A percentile compares a stretch with the other conserved stretches of the same genome.
Conservation (phyloP, 2,113 vertebrate genomes). For the Malurus cyaneus region DNA sequence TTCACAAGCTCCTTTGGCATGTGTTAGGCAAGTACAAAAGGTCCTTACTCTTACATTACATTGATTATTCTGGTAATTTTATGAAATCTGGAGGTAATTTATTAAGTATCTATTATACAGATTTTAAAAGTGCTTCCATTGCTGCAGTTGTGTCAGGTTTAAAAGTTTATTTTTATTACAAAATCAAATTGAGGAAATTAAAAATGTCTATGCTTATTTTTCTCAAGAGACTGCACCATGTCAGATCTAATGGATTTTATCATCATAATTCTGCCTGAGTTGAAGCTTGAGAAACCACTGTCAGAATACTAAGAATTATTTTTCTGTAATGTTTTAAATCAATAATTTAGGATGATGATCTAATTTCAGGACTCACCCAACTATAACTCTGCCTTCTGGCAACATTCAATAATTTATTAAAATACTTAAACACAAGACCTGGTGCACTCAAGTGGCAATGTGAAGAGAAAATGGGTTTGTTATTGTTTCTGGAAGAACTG, state of each 20-base stretch:
- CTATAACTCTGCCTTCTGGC: conserved; percentile 35
- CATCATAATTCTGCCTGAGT: background rate
- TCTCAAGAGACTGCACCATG: background rate
- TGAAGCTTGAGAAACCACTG: background rate
- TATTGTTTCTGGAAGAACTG: conserved; percentile 37
- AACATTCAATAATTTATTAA: conserved; percentile 50
- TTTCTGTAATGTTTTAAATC: conserved; percentile 29
- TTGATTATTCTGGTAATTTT: background rate
- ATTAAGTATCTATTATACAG: background rate
- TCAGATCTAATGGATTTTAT: background rate
- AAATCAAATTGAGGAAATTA: background rate
- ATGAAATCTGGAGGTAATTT: background rate
- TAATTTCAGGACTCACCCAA: conserved; percentile 16
- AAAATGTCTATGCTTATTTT: background rate
- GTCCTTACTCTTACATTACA: background rate
- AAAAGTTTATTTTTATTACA: background rate
- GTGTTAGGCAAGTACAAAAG: background rate
- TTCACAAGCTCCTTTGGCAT: background rate
- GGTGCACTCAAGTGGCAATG: conserved; percentile 8
- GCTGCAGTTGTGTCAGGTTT: background rate
- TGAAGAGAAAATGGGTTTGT: conserved; percentile 19
- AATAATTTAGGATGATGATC: conserved; percentile 44
- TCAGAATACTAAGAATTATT: conserved; percentile 16
- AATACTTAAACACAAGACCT: conserved; percentile 16
- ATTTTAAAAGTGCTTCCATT: background rate